Evolutionary conservation across 2,797 vertebrate genomes (phyloP).

Genomic region (Mormyrops boulengeri): DNA sequence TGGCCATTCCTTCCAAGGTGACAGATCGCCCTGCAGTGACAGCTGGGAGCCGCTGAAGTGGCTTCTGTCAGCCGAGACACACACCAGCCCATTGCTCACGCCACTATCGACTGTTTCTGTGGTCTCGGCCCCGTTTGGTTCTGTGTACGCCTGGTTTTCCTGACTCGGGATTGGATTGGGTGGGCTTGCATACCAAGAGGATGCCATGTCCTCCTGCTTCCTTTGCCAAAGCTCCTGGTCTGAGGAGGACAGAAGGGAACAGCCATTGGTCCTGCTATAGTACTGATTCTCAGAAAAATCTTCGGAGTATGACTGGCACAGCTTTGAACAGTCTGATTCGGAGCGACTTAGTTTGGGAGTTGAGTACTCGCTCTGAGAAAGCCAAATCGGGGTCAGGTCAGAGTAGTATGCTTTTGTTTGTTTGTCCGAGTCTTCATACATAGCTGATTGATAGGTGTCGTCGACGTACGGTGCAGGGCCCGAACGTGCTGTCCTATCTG

Average conservation of each 20-base stretch:
- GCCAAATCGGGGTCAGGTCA: slow-evolving; percentile 79
- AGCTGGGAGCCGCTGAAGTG: slow-evolving; percentile 84
- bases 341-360: slow-evolving; percentile 91
- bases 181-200: slow-evolving; percentile 70
- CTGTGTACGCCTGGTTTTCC: slow-evolving; percentile 56
- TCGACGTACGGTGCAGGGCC: slow-evolving; percentile 66
- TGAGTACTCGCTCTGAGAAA: slow-evolving; percentile 89
- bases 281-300: slow-evolving; percentile 93
- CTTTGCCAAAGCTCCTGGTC: slow-evolving; percentile 95
- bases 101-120: slow-evolving; percentile 83
- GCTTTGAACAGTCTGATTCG: slow-evolving; percentile 94
- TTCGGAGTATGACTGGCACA: slow-evolving; percentile 94
- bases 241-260: slow-evolving; percentile 85
- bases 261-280: slow-evolving; percentile 81
- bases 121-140: slow-evolving; percentile 71
- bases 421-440: slow-evolving; percentile 70
- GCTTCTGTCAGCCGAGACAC: slow-evolving; percentile 77
- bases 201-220: slow-evolving; percentile 78
- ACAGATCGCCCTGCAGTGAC: slow-evolving; percentile 83
- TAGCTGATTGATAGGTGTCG: slow-evolving; percentile 58
- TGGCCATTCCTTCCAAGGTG: slow-evolving; percentile 93
- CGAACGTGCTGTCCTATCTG: slow-evolving; percentile 63
- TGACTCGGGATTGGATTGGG: slow-evolving; percentile 64
- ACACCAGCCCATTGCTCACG: slow-evolving; percentile 79
- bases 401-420: slow-evolving; percentile 70